phyloP scores from a whole-genome alignment of 1,140 invertebrate species.

The Oreohelix idahoensis region DNA sequence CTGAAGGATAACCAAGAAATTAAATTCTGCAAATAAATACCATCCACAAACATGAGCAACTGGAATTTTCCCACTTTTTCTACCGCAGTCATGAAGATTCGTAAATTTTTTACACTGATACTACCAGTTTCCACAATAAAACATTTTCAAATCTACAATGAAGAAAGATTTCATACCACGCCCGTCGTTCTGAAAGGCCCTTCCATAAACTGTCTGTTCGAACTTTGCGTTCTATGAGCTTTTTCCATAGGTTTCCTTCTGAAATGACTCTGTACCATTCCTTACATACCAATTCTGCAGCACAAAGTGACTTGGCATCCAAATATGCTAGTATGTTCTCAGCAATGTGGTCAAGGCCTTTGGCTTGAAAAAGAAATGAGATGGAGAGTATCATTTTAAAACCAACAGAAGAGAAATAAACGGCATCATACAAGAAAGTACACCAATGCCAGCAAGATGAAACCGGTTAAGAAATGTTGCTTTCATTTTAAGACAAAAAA shows the following conservation, averaged over 20 bases:
- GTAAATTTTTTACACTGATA: too few relatives aligned
- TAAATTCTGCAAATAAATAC: too few relatives aligned
- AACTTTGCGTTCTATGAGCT: conserved; percentile 74
- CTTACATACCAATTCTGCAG: conserved; percentile 96
- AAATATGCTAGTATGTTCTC: conserved; percentile 97
- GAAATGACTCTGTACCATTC: conserved; percentile 98
- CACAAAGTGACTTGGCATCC: conserved; percentile 93
- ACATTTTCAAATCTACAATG: neutral
- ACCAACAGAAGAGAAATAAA: too few relatives aligned
- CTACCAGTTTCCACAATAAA: neutral
- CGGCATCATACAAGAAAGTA: too few relatives aligned
- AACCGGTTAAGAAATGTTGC: too few relatives aligned
- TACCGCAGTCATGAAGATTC: too few relatives aligned
- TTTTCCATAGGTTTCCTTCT: conserved; percentile 87
- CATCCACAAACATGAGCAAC: too few relatives aligned
- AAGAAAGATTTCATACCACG: conserved; percentile 82
- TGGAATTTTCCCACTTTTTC: too few relatives aligned
- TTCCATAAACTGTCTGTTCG: conserved; percentile 95
- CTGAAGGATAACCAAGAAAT: too few relatives aligned
- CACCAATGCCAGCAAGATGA: too few relatives aligned
- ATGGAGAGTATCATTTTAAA: neutral
- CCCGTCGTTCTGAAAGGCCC: conserved; percentile 93
- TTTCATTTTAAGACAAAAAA: too few relatives aligned
- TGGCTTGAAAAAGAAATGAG: conserved; percentile 78
- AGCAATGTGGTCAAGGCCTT: conserved; percentile 97